Base-by-base conservation (phyloP, 2,113 vertebrate genomes). In the Mystacornis crossleyi region DNA sequence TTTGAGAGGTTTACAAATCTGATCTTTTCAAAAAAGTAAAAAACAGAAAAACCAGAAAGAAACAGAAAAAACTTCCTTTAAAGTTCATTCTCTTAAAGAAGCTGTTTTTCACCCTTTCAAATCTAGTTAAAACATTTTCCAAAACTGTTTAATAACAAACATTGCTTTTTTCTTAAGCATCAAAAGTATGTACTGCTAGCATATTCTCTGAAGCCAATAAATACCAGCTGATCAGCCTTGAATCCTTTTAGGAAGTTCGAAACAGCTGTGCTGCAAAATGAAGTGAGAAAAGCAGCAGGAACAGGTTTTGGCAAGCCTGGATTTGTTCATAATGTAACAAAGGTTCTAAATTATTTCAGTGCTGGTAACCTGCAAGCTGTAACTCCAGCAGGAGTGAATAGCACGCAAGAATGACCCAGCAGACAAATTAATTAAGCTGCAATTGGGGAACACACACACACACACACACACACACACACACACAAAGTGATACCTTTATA, bases 21-120 rank as follows among this genome's bases (percentile, higher is more conserved):
- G 85, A 45, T 86, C 51, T 92, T 97, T 94, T 88, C 64, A 93
- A 93, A 98, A 84, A 58, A 94, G 95, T 65, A 83, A 77, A 92
- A 94, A 96, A 57, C 33, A 81, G 86, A 40, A 91, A 14, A n/a
- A n/a, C n/a, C n/a, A n/a, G n/a, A n/a, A n/a, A n/a, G n/a, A n/a
- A n/a, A n/a, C n/a, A n/a, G n/a, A n/a, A n/a, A 16, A 92, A 86
- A 34, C 28, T 45, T 79, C 74, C 75, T 75, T 87, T 95, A 70
- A 97, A 94, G 95, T 84, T 67, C 43, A 42, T 91, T 97, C 62
- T 64, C 43, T 91, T 91, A 64, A 89, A 62, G 73, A 45, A 89
- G 29, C n/a, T 91, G 73, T 95, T 96, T 97, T 75, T 79, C 77
- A 79, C 67, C 18, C 20, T 91, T 64, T 95, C 83, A 62, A 88